These are phyloP conservation scores for Drosophila carrolli DNA, from an alignment of 1,140 invertebrate species.

Conservation along the genomic window DNA sequence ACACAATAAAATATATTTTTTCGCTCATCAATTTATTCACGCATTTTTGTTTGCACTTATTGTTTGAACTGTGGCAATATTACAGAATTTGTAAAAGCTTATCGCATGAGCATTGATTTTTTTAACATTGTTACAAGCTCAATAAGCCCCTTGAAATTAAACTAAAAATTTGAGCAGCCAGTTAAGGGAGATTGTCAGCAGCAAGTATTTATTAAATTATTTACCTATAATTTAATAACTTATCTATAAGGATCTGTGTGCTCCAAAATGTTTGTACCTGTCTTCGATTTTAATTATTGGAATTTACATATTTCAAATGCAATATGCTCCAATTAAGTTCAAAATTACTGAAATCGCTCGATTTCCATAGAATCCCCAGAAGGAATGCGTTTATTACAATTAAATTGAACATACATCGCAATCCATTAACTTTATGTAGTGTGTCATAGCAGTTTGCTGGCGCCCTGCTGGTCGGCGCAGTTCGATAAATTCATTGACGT, in stretches of 20 bases:
- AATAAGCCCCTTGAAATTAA: conserved; percentile 1
- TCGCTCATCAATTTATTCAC: conserved; percentile 34
- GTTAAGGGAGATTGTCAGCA: neutral
- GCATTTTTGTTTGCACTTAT: conserved; percentile 27
- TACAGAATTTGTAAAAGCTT: conserved; percentile 27
- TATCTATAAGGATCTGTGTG: too few species aligned
- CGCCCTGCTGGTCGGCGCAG: neutral
- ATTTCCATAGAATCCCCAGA: neutral
- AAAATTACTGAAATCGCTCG: neutral
- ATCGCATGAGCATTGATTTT: neutral
- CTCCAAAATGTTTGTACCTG: too few species aligned
- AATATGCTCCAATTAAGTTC: conserved; percentile 1
- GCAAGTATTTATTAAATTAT: neutral
- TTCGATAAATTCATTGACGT: conserved; percentile 28
- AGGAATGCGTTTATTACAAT: conserved; percentile 14
- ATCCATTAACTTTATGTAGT: neutral
- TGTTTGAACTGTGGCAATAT: conserved; percentile 28
- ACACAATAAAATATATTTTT: conserved; percentile 54
- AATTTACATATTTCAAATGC: too few species aligned
- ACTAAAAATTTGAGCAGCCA: neutral
- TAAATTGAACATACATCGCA: conserved; percentile 12
- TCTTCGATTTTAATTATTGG: too few species aligned
- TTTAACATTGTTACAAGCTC: neutral
- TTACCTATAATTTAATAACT: too few species aligned
- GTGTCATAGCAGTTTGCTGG: neutral